Conservation (phyloP, 1,140 invertebrate genomes). For the Drosophila bifasciata region DNA sequence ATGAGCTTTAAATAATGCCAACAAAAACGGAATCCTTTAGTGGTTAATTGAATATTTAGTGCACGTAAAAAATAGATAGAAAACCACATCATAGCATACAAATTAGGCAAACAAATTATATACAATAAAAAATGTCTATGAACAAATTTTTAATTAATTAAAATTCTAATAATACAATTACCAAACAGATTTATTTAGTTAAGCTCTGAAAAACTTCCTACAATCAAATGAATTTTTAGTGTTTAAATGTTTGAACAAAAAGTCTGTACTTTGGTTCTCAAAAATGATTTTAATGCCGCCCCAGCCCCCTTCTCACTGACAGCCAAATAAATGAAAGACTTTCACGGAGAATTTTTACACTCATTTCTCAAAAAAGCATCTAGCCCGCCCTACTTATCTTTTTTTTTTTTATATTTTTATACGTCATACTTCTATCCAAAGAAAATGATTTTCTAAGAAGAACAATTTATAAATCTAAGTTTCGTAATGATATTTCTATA, state of each 20-base stretch:
- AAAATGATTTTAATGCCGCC: constrained; percentile 20
- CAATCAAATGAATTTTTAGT: background rate
- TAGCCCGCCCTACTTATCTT: constrained; percentile 37
- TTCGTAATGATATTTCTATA: constrained; percentile 25
- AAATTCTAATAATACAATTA: background rate
- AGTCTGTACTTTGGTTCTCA: constrained; percentile 22
- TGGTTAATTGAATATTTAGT: background rate
- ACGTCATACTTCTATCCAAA: constrained; percentile 19
- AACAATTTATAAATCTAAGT: constrained; percentile 1
- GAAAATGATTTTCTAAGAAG: constrained; percentile 4
- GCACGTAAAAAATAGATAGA: constrained; percentile 29
- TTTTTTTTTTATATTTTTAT: constrained; percentile 20
- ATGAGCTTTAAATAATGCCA: constrained; percentile 5
- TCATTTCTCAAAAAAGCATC: constrained; percentile 11
- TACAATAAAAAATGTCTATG: constrained; percentile 2
- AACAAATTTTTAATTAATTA: constrained; percentile 20
- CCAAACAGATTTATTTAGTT: constrained; percentile 10
- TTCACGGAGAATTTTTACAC: background rate
- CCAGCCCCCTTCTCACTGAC: background rate
- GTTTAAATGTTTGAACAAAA: background rate
- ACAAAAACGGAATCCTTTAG: constrained; percentile 6
- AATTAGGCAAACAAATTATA: constrained; percentile 12
- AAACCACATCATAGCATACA: background rate
- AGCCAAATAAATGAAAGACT: constrained; percentile 15
- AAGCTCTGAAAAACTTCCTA: background rate